These are phyloP conservation scores for Torymus texanus DNA, from an alignment of 2,888 invertebrate species.

Conservation along the genomic window DNA sequence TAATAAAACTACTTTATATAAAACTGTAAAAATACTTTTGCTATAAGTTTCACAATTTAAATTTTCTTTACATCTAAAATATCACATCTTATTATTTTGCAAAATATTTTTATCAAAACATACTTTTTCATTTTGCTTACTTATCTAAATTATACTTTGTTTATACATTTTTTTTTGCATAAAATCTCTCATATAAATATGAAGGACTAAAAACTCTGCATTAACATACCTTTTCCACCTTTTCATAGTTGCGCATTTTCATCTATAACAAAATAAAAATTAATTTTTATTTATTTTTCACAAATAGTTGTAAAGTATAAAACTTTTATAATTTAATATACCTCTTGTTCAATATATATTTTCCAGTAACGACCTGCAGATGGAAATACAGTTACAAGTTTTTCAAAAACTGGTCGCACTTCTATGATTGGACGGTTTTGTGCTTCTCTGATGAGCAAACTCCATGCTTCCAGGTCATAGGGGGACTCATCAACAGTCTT, in stretches of 20 bases:
- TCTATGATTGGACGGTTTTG: conserved; percentile 92
- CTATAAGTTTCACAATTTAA: conserved; percentile 16
- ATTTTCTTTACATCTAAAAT: not conserved
- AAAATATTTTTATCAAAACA: conserved; percentile 22
- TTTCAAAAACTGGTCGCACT: conserved; percentile 94
- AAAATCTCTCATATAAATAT: conserved; percentile 52
- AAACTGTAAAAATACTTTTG: conserved; percentile 14
- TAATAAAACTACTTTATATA: conserved; percentile 6
- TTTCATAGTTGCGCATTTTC: conserved; percentile 97
- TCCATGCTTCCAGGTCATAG: conserved; percentile 99
- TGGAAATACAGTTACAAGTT: conserved; percentile 94
- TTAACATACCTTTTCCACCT: conserved; percentile 96
- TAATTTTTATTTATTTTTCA: not conserved
- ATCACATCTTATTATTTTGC: conserved; percentile 13
- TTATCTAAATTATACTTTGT: conserved; percentile 11
- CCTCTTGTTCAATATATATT: conserved; percentile 98
- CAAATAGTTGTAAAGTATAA: not conserved
- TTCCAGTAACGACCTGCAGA: conserved; percentile 99
- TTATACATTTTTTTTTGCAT: conserved; percentile 28
- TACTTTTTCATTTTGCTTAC: conserved; percentile 54
- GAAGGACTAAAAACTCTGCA: conserved; percentile 54
- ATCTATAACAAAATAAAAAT: conserved; percentile 82
- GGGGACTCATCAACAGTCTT: conserved; percentile 90
- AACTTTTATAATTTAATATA: conserved; percentile 68
- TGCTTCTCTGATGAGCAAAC: conserved; percentile 93